Base-by-base conservation (phyloP, 37 sponge, comb jelly and placozoan species). In the Petrosia ficiformis region DNA sequence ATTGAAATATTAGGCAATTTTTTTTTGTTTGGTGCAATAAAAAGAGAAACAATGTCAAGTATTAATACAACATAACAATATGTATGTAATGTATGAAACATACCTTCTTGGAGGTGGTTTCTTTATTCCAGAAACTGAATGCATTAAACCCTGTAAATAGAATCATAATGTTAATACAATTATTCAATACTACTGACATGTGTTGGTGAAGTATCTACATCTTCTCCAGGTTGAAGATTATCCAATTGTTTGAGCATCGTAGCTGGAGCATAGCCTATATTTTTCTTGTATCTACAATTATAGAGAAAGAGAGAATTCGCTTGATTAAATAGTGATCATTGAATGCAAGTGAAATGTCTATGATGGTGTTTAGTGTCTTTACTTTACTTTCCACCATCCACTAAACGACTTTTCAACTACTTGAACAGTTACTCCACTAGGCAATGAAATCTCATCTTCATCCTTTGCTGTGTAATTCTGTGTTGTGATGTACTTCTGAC, bases 321-420 rank as follows among this genome's bases (percentile, higher is more conserved):
- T n/a, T n/a, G n/a, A n/a, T n/a, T n/a, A n/a, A n/a, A n/a, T n/a
- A n/a, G n/a, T n/a, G n/a, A n/a, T n/a, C n/a, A n/a, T n/a, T n/a
- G n/a, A n/a, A n/a, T n/a, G n/a, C n/a, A n/a, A n/a, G n/a, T n/a
- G n/a, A n/a, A n/a, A n/a, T n/a, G n/a, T n/a, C n/a, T n/a, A n/a
- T n/a, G n/a, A n/a, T n/a, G n/a, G n/a, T n/a, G n/a, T n/a, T n/a
- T n/a, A 48, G 14, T 19, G 54, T 29, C n/a, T 44, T 79, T 38
- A 80, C 80, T 76, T 87, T 71, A 87, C 66, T 0, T 44, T 80
- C 90, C 90, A 89, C 90, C 90, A 89, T 22, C 90, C 90, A 26
- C 38, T 76, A 65, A 80, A 44, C 58, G 70, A 80, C 67, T 89
- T 89, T 41, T 84, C 75, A 21, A 84, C 25, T 1, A 89, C 81